These are phyloP conservation scores for Centropristis striata DNA, from an alignment of 2,113 vertebrate genomes.

Conservation along the genomic window DNA sequence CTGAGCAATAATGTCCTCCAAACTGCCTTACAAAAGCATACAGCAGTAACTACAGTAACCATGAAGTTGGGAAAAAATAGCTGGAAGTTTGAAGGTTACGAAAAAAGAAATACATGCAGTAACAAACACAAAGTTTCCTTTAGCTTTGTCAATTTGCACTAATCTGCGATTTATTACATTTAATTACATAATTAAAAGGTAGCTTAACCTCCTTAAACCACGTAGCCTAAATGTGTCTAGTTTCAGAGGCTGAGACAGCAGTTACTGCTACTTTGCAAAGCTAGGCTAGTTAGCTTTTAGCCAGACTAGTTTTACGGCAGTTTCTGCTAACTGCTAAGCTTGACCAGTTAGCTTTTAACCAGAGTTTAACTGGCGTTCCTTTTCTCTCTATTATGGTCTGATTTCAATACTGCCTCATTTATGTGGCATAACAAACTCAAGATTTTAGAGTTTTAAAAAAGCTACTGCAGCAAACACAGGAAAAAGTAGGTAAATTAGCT, in stretches of 20 bases:
- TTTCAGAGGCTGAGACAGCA: too few relatives aligned
- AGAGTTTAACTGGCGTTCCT: background rate
- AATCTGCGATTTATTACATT: background rate
- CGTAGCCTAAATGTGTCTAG: background rate
- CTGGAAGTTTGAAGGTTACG: background rate
- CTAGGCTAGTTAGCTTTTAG: conserved; percentile 9
- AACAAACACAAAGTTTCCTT: background rate
- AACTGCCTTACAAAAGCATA: background rate
- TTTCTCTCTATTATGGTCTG: background rate
- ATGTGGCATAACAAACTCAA: background rate
- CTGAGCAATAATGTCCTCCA: background rate
- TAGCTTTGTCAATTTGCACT: background rate
- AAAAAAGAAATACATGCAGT: background rate
- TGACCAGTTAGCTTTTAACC: background rate
- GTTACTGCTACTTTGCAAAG: background rate
- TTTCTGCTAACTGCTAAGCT: background rate
- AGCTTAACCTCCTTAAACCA: background rate
- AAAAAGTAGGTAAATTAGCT: background rate
- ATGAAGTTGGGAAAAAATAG: background rate
- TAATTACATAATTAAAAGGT: background rate
- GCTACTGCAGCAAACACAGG: accelerated
- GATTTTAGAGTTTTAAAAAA: background rate
- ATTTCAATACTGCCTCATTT: background rate
- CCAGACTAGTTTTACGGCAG: background rate
- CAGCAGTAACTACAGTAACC: background rate